Conservation (phyloP, 2,797 vertebrate species). For the Sebastes melanostomus region DNA sequence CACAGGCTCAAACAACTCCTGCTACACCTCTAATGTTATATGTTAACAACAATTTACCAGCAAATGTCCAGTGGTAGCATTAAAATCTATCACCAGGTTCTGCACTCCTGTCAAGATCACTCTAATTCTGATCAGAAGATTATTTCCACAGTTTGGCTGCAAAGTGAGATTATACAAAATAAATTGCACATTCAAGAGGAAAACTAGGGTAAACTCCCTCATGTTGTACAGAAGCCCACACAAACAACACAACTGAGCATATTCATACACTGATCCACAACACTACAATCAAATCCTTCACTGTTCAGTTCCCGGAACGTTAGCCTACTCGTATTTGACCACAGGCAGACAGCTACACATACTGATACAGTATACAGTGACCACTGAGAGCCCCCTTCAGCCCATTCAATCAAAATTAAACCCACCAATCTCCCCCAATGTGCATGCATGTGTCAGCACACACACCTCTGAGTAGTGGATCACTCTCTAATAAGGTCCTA, state of each 20-base stretch:
- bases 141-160: not conserved
- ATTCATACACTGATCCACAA: not conserved
- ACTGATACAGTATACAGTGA: not conserved
- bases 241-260: not conserved
- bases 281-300: not conserved
- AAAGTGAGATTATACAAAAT: not conserved
- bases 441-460: conserved; percentile 21
- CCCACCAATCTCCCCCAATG: not conserved
- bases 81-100: not conserved
- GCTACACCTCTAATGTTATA: not conserved
- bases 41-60: not conserved
- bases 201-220: not conserved
- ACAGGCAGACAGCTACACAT: not conserved
- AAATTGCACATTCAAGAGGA: not conserved
- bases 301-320: not conserved
- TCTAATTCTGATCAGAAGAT: not conserved
- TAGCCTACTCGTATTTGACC: not conserved
- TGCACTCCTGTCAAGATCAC: not conserved
- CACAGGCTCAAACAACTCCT: not conserved
- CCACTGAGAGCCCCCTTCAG: not conserved
- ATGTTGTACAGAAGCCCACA: not conserved
- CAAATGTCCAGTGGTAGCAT: not conserved
- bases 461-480: conserved; percentile 49
- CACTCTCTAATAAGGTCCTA: conserved; percentile 62
- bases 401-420: conserved; percentile 5